phyloP scores from a whole-genome alignment of 2,797 vertebrate species.

The Typhlichthys eigenmanni region DNA sequence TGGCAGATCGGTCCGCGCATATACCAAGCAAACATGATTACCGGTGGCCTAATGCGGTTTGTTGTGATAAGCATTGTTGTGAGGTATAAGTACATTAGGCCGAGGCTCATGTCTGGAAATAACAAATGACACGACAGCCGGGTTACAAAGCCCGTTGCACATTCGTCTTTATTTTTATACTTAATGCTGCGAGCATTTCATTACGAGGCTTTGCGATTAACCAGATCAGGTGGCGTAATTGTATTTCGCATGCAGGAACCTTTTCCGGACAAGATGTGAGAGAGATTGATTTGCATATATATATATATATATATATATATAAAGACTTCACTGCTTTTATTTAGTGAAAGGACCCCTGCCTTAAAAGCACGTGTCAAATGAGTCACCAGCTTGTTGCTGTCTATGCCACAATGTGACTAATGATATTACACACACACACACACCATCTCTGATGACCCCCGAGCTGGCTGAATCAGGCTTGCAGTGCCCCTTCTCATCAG shows the following conservation, averaged over 20 bases:
- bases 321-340: conserved; percentile 33
- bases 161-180: conserved; percentile 70
- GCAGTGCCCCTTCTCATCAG: conserved; percentile 70
- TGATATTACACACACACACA: conserved; percentile 11
- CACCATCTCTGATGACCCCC: conserved; percentile 50
- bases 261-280: conserved; percentile 39
- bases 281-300: conserved; percentile 23
- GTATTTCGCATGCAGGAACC: conserved; percentile 38
- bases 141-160: conserved; percentile 58
- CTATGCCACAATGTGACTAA: conserved; percentile 54
- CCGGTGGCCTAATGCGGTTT: conserved; percentile 75
- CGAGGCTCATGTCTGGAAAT: conserved; percentile 70
- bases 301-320: neutral
- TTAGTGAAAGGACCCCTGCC: conserved; percentile 18
- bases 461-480: conserved; percentile 64
- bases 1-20: conserved; percentile 69
- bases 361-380: conserved; percentile 52
- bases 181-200: conserved; percentile 61
- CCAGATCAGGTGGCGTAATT: conserved; percentile 53
- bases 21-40: conserved; percentile 78
- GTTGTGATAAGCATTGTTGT: conserved; percentile 78
- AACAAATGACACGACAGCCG: conserved; percentile 75
- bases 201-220: conserved; percentile 61
- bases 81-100: conserved; percentile 73
- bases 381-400: conserved; percentile 36